Evolutionary conservation across 2,797 vertebrate species (phyloP).

Genomic region (Lophius americanus): DNA sequence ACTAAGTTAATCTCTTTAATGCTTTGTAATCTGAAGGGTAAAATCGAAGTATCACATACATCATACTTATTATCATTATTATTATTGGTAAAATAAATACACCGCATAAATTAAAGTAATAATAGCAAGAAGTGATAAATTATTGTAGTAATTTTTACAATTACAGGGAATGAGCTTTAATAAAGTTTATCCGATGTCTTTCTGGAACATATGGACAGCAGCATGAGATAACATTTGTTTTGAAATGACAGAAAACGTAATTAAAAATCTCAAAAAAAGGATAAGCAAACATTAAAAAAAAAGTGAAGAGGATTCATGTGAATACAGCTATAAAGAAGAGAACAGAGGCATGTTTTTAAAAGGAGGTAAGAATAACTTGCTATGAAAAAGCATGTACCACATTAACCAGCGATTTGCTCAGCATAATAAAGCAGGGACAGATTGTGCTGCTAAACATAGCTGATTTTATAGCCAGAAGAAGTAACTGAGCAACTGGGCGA

Average conservation of each 20-base stretch:
- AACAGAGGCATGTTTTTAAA: slow-evolving; percentile 10
- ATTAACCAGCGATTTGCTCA: slow-evolving; percentile 60
- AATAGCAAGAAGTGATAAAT: no score
- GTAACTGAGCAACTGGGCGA: slow-evolving; percentile 61
- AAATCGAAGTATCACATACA: no score
- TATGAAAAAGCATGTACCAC: slow-evolving; percentile 22
- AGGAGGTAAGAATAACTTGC: not conserved
- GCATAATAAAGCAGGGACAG: slow-evolving; percentile 40
- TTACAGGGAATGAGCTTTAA: not conserved
- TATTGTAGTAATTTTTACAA: no score
- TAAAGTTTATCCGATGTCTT: not conserved
- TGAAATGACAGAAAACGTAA: no score
- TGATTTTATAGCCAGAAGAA: slow-evolving; percentile 59
- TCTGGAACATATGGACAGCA: not conserved
- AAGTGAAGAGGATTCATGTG: not conserved
- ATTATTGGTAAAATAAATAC: no score
- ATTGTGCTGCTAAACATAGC: slow-evolving; percentile 72
- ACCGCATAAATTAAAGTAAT: no score
- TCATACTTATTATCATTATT: no score
- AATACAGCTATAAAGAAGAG: slow-evolving; percentile 1
- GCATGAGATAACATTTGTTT: not conserved
- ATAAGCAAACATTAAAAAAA: slow-evolving; percentile 14
- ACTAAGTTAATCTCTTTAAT: no score
- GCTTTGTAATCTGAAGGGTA: no score
- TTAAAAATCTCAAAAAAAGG: not conserved